Evolutionary conservation across 2,113 vertebrate genomes (phyloP).

Genomic region (Genyomyrus donnyi): DNA sequence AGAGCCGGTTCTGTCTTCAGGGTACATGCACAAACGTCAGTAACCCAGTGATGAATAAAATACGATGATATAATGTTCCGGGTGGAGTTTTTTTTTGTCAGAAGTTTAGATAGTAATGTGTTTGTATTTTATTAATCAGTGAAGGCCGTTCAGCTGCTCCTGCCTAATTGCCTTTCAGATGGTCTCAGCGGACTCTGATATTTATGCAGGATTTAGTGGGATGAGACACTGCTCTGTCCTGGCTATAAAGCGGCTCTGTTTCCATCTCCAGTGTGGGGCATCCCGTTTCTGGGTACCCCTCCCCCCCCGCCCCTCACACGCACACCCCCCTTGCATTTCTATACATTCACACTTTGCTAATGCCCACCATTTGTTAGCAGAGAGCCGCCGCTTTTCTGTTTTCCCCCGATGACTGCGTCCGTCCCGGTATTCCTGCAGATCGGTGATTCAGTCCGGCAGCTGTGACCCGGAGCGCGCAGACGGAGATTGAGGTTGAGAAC

Average conservation of each 20-base stretch:
- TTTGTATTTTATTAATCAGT: neutral
- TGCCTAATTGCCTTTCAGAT: neutral
- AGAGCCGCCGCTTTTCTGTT: neutral
- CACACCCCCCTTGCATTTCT: neutral
- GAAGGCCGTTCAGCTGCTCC: neutral
- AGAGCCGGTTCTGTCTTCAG: neutral
- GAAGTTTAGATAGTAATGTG: neutral
- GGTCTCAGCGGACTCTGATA: neutral
- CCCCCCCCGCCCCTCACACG: neutral
- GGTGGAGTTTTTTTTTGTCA: neutral
- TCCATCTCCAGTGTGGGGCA: neutral
- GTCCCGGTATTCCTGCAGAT: neutral
- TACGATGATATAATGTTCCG: neutral
- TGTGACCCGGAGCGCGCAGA: neutral
- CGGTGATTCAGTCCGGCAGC: neutral
- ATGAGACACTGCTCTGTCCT: neutral
- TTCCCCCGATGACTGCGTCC: neutral
- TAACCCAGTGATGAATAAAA: neutral
- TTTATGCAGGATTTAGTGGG: slow-evolving; percentile 4
- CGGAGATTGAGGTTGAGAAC: neutral
- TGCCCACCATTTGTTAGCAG: neutral
- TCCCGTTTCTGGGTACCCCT: neutral
- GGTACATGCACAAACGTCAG: neutral
- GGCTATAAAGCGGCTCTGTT: neutral
- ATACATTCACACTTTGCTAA: neutral